A percentile compares a stretch with the other conserved stretches of the same genome.
Conservation (phyloP, 2,113 vertebrate genomes). For the Antechinus stuartii region DNA sequence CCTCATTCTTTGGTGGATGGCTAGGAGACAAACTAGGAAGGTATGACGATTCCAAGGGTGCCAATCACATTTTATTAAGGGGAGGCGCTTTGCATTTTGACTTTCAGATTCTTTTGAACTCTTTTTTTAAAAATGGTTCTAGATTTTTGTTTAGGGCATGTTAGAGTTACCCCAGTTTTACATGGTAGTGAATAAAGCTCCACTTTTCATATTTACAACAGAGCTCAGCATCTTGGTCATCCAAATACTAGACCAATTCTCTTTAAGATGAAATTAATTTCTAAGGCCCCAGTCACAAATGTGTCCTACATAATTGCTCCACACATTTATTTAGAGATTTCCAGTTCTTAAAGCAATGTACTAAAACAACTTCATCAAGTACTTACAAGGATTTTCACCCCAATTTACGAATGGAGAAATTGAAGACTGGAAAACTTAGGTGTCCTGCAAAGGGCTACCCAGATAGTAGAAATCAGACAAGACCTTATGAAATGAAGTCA, state of each 20-base stretch:
- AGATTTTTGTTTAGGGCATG: neutral
- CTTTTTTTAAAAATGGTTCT: slow-evolving; percentile 27
- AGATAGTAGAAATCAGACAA: neutral
- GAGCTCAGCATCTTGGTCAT: neutral
- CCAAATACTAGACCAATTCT: neutral
- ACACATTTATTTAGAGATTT: neutral
- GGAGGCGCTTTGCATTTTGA: neutral
- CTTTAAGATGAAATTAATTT: neutral
- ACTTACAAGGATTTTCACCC: neutral
- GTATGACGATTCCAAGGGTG: slow-evolving; percentile 80
- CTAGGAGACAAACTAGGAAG: slow-evolving; percentile 92
- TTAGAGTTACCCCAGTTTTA: neutral
- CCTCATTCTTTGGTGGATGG: slow-evolving; percentile 95
- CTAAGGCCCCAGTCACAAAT: neutral
- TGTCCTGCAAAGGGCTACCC: neutral
- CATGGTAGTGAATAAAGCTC: neutral
- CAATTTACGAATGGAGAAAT: neutral
- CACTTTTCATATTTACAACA: neutral
- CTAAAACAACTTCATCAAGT: neutral
- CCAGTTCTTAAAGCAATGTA: neutral
- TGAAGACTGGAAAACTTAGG: neutral
- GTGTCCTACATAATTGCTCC: neutral
- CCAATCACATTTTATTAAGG: neutral
- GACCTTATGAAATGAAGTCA: neutral
- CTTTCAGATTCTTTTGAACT: neutral